A percentile compares a stretch with the other conserved stretches of the same genome.
These are phyloP conservation scores for Cheilosia urbana DNA, from an alignment of 2,888 invertebrate species.

Conservation along the genomic window DNA sequence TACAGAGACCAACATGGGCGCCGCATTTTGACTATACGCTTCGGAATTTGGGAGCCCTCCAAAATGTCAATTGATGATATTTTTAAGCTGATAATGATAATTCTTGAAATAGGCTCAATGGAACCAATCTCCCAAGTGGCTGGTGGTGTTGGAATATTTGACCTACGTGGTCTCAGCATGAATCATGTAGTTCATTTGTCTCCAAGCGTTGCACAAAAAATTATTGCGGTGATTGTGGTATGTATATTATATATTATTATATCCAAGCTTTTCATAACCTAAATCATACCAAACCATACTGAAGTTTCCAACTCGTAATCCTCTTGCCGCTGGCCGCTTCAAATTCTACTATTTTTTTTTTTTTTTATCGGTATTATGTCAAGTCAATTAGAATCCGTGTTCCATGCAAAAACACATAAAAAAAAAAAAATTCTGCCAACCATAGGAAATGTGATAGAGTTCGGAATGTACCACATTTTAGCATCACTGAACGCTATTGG, in stretches of 20 bases:
- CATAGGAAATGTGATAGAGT: too few species aligned
- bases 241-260: constrained; percentile 81
- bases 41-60: constrained; percentile 91
- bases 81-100: constrained; percentile 88
- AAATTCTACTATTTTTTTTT: too few species aligned
- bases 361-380: too few species aligned
- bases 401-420: too few species aligned
- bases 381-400: too few species aligned
- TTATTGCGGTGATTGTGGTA: constrained; percentile 89
- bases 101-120: constrained; percentile 89
- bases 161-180: constrained; percentile 88
- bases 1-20: constrained; percentile 90
- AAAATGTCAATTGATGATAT: constrained; percentile 87
- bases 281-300: too few species aligned
- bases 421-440: too few species aligned
- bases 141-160: constrained; percentile 91
- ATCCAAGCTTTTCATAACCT: too few species aligned
- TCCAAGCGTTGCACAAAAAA: constrained; percentile 88
- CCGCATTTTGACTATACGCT: constrained; percentile 88
- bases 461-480: too few species aligned
- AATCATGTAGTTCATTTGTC: constrained; percentile 90
- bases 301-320: too few species aligned
- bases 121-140: constrained; percentile 90
- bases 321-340: too few species aligned
- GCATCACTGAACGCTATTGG: too few species aligned